These are phyloP conservation scores for Megaceryle alcyon DNA, from an alignment of 2,797 vertebrate genomes.

Conservation along the genomic window DNA sequence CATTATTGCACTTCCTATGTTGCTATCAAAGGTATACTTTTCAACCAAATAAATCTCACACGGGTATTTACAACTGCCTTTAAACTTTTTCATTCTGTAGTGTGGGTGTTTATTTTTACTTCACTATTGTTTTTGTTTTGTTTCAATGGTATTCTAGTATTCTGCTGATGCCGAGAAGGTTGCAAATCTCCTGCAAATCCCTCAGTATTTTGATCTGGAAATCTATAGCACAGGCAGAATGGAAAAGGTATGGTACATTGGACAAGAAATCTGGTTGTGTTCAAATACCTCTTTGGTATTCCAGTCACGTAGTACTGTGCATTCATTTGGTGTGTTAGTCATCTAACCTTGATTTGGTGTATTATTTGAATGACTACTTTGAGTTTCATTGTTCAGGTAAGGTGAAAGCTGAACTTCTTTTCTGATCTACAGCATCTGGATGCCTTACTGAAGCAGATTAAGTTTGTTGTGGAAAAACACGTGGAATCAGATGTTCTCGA, in stretches of 20 bases:
- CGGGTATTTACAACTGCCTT: background rate
- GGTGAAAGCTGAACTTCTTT: slow-evolving; percentile 38
- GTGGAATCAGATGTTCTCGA: slow-evolving; percentile 95
- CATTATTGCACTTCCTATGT: slow-evolving; percentile 98
- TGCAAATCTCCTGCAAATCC: slow-evolving; percentile 97
- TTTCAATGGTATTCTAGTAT: slow-evolving; percentile 80
- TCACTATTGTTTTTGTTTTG: background rate
- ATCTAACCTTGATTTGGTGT: background rate
- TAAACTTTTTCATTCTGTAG: background rate
- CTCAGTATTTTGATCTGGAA: slow-evolving; percentile 97
- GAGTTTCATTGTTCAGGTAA: background rate
- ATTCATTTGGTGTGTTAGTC: background rate
- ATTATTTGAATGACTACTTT: background rate
- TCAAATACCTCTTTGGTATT: background rate
- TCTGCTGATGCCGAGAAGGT: slow-evolving; percentile 97
- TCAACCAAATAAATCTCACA: background rate
- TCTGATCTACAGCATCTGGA: slow-evolving; percentile 88
- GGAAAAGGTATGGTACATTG: slow-evolving; percentile 83
- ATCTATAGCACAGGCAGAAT: slow-evolving; percentile 94
- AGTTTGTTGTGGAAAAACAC: slow-evolving; percentile 98
- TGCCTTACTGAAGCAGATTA: slow-evolving; percentile 95
- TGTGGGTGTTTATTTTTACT: background rate
- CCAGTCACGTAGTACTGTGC: background rate
- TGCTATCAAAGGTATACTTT: slow-evolving; percentile 91
- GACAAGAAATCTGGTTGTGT: background rate